Evolutionary conservation across 2,113 vertebrate species (phyloP).

Genomic region (Chaenogobius annularis): DNA sequence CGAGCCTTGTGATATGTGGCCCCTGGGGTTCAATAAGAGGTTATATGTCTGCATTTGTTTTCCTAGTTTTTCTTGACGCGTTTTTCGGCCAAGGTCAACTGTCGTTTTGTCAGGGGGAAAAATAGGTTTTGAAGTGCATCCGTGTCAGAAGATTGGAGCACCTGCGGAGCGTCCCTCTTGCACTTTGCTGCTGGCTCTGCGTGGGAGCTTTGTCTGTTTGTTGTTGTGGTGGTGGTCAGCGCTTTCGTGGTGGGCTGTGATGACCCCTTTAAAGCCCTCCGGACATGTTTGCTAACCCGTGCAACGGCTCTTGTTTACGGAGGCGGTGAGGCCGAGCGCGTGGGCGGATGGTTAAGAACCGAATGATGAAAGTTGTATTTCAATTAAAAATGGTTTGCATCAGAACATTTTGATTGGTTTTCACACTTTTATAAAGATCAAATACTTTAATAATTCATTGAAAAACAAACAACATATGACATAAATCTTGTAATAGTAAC

Average conservation of each 20-base stretch:
- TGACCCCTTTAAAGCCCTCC: constrained; percentile 33
- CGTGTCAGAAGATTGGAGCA: constrained; percentile 35
- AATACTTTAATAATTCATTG: too few relatives aligned
- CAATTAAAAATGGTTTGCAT: not conserved
- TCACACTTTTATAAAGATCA: too few relatives aligned
- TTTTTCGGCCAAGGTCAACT: not conserved
- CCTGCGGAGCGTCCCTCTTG: constrained; percentile 17
- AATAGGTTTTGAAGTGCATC: not conserved
- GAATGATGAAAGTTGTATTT: constrained; percentile 21
- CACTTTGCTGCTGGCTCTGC: constrained; percentile 23
- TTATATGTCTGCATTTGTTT: constrained; percentile 39
- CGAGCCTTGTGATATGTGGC: constrained; percentile 68
- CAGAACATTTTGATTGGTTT: not conserved
- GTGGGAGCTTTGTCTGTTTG: constrained; percentile 14
- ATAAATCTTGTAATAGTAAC: too few relatives aligned
- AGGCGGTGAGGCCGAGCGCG: constrained; percentile 11
- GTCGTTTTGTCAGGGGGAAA: constrained; percentile 13
- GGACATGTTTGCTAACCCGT: constrained; percentile 41
- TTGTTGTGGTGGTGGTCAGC: constrained; percentile 44
- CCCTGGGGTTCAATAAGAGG: constrained; percentile 54
- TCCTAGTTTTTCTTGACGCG: not conserved
- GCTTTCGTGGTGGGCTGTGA: constrained; percentile 23
- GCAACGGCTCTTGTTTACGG: constrained; percentile 36
- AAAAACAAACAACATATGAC: too few relatives aligned
- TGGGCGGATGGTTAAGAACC: constrained; percentile 26